These are phyloP conservation scores for Dicrurus megarhynchus DNA, from an alignment of 2,113 vertebrate genomes.

Conservation along the genomic window DNA sequence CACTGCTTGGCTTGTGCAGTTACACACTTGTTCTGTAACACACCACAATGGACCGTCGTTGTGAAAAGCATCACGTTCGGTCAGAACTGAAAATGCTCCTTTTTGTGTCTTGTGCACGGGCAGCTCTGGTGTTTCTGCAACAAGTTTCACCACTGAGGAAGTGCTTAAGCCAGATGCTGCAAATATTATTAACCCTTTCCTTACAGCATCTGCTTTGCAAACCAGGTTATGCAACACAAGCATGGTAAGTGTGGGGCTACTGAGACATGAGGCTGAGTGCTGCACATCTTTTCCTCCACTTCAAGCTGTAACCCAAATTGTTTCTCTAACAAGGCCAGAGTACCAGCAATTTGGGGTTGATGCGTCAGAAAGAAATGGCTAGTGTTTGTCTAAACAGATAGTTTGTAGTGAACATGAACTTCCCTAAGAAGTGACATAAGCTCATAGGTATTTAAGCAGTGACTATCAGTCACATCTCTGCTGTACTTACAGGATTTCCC, in stretches of 20 bases:
- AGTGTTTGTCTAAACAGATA: neutral
- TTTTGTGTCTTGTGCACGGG: neutral
- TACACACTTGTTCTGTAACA: neutral
- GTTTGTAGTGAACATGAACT: neutral
- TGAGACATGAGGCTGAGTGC: neutral
- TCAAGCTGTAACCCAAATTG: neutral
- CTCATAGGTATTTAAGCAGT: neutral
- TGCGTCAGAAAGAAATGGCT: neutral
- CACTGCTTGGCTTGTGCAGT: neutral
- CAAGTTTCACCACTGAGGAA: neutral
- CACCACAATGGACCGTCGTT: accelerated
- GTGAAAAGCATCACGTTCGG: neutral
- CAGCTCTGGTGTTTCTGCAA: neutral
- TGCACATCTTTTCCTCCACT: neutral
- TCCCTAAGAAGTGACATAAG: neutral
- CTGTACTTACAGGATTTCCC: neutral
- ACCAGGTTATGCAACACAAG: neutral
- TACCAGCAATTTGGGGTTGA: neutral
- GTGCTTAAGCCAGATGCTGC: neutral
- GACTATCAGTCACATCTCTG: neutral
- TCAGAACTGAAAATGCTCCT: neutral
- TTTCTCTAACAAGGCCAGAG: neutral
- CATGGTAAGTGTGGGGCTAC: neutral
- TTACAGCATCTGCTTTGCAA: neutral
- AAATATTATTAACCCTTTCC: neutral